phyloP scores from a whole-genome alignment of 1,140 invertebrate genomes.

The Ceratina australensis region DNA sequence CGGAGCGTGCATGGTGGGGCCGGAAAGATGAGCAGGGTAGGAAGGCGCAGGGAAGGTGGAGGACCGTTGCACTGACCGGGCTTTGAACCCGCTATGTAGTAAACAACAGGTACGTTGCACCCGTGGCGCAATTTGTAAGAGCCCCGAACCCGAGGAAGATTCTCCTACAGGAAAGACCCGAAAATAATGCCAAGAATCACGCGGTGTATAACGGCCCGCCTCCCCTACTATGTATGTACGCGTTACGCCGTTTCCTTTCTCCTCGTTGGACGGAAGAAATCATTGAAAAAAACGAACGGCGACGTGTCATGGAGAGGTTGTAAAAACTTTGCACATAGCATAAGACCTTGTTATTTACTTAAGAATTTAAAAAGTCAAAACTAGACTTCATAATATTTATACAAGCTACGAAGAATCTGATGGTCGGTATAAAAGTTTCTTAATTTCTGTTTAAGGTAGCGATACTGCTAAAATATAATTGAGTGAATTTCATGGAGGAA shows the following conservation, averaged over 20 bases:
- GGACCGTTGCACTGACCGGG: constrained; percentile 72
- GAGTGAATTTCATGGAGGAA: neutral
- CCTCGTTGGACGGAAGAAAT: neutral
- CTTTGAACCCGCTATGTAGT: constrained; percentile 74
- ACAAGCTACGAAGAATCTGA: too few relatives aligned
- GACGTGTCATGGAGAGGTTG: too few relatives aligned
- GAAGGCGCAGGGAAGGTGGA: constrained; percentile 52
- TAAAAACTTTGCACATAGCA: too few relatives aligned
- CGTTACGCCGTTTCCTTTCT: constrained; percentile 4
- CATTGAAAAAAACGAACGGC: neutral
- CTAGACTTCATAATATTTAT: too few relatives aligned
- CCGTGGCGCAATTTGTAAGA: constrained; percentile 70
- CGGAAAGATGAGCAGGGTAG: constrained; percentile 44
- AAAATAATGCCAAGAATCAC: constrained; percentile 57
- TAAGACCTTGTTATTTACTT: too few relatives aligned
- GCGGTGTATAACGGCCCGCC: constrained; percentile 49
- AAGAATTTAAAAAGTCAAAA: too few relatives aligned
- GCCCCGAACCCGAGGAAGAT: constrained; percentile 49
- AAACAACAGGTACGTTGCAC: constrained; percentile 77
- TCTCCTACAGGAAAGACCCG: constrained; percentile 44
- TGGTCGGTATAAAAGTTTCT: too few relatives aligned
- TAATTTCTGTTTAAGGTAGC: neutral
- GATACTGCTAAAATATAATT: neutral
- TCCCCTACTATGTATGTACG: neutral
- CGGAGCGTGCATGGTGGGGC: constrained; percentile 31